Evolutionary conservation across 2,797 vertebrate genomes (phyloP), one percentile per base, ranked within the genome.

Genomic region (Poeciliopsis infans): DNA sequence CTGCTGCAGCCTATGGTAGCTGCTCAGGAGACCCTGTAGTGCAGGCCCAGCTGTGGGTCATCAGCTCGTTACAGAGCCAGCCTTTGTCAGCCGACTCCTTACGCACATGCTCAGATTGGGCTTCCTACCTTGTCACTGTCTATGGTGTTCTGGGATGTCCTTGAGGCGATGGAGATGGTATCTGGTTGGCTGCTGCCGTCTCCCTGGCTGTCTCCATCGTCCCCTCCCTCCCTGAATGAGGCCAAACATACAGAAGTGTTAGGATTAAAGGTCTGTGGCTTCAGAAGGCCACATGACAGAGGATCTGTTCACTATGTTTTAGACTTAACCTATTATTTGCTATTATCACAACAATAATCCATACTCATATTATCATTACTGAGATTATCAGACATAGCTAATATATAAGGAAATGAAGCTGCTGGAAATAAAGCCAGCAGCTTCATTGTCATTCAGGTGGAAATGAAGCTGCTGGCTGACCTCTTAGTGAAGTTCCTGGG

Each of bases 151-250:
- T 99, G 98, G 33, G 98, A 99, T 2, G 97, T 99, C 87, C 98
- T 96, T 79, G 98, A 99, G 25, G 98, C 98, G 51, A 99, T 98
- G 87, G 98, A 99, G 94, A 99, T 97, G 79, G 97, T 99, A 79
- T 99, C 98, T 18, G 97, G 98, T 78, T 99, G 98, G 93, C 98
- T 99, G 95, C 97, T 98, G 85, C 97, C 98, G 59, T 99, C 98
- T 68, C 98, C 98, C 92, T 99, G 98, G 85, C 98, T 98, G 95
- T 99, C 98, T 74, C 92, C 96, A 41, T 99, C 98, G 77, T 99
- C 98, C 55, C 96, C 95, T 81, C 96, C 96, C 81, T 99, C 98
- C 94, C 98, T 99, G 53, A 53, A 55, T 5, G 51, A 47, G 51
- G 28, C 20, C 43, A 75, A 1, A 70, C 7, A 73, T 28, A 36